Base-by-base conservation (phyloP, 2,888 invertebrate species). In the Entomobrya multifasciata region DNA sequence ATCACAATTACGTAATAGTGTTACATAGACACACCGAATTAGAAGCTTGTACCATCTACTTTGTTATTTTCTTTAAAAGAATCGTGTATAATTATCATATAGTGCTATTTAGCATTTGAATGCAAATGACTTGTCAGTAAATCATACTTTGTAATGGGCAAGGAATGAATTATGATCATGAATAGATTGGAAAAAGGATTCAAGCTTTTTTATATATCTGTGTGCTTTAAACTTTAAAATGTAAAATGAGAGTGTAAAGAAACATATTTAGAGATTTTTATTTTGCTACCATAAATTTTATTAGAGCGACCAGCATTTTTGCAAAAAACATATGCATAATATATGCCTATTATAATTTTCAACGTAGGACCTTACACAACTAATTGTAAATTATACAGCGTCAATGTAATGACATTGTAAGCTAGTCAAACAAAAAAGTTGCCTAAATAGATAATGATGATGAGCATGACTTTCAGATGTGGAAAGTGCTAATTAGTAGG, bases 111-210 rank as follows among this genome's bases (percentile, higher is more conserved):
- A 22, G 25, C 25, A 62, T 15, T 25, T 25, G 25, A 27, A 62
- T 62, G n/a, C 15, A 62, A 62, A 62, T 30, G 62, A 25, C 30
- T 22, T 62, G 20, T 17, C 5, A 15, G 11, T 62, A 15, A 52
- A 52, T 36, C 36, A 36, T 5, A 52, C 20, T 27, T 22, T 30
- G 47, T 30, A 65, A 52, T 55, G 80, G 30, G n/a, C 44, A 62
- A 62, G 47, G 67, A 67, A 79, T 80, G 67, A 80, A 67, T 67
- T 80, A 80, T 80, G 80, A 52, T 67, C 80, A 67, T 80, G 49
- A 67, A 52, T 49, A 80, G 80, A 67, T 36, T 36, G 52, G 30
- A 17, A 6, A 22, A 20, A 36, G 13, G 36, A 10, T 27, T 36
- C 20, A 13, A 36, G 67, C n/a, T 5, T 36, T 11, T 27, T 5